Base-by-base conservation (phyloP, 2,888 invertebrate species). In the Xanthostigma xanthostigma region DNA sequence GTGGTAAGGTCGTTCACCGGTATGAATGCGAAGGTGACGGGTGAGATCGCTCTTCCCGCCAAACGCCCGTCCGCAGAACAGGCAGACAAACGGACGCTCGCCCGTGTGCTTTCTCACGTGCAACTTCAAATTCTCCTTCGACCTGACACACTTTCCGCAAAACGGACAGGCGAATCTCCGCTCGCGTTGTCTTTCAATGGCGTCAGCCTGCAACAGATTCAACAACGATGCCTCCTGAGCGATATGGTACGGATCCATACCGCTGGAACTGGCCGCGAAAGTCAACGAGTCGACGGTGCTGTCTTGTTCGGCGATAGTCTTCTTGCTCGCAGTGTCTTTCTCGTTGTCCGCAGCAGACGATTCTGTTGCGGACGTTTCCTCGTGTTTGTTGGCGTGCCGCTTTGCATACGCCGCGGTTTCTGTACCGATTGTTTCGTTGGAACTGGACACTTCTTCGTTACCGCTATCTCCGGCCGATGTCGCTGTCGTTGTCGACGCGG, bases 11-110 rank as follows among this genome's bases (percentile, higher is more conserved):
- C 90, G 72, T 67, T 90, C 90, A 38, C 90, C 90, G 10, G 90
- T 90, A 65, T 90, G 90, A 55, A 90, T 90, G 55, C 90, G 78
- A 54, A 90, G 72, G 64, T 90, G 90, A 34, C 89, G 79, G 13
- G 89, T 90, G 57, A 90, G 69, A 62, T 90, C 89, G 62, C 87
- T 87, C 66, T 90, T 90, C 33, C 89, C 89, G 5, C 90, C 89
- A 60, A 90, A 90, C 17, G 89, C 89, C 33, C 89, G 73, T 0
- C 89, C 89, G 64, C 91, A 91, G 65, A 90, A 91, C 53, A 90
- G 71, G 58, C 90, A 91, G 49, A 89, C 90, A 64, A 90, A 91
- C n/a, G 90, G 90, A 35, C 90, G 74, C 64, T 90, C 90, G 9
- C 89, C 89, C n/a, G 76, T 76, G 62, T 90, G 90, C 60, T 90